Conservation (phyloP, 2,797 vertebrate genomes). For the Gadopsis bispinosus region DNA sequence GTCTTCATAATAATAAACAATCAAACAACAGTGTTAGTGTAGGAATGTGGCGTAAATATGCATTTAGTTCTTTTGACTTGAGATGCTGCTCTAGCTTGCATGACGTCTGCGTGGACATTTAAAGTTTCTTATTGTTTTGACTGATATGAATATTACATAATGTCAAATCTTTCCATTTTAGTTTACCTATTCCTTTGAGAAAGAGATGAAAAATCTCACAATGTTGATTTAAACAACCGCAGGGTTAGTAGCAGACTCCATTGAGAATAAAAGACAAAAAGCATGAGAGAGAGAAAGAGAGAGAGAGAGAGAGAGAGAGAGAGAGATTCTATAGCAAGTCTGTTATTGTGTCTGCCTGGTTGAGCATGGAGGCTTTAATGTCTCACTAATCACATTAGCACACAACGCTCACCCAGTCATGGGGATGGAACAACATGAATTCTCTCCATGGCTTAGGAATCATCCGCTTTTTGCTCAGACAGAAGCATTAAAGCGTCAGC, state of each 20-base stretch:
- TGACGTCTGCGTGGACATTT: background rate
- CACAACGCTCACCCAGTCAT: conserved; percentile 79
- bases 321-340: conserved; percentile 58
- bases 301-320: too few species aligned
- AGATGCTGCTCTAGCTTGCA: background rate
- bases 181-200: conserved; percentile 15
- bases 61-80: background rate
- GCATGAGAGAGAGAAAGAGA: conserved; percentile 45
- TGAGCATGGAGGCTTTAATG: conserved; percentile 80
- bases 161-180: conserved; percentile 10
- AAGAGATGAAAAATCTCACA: conserved; percentile 13
- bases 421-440: conserved; percentile 78
- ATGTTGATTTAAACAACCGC: conserved; percentile 19
- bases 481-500: conserved; percentile 77
- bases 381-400: conserved; percentile 85
- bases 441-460: conserved; percentile 76
- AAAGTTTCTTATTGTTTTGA: background rate
- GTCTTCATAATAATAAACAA: background rate
- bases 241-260: conserved; percentile 38
- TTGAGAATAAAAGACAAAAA: conserved; percentile 47
- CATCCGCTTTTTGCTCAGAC: conserved; percentile 71
- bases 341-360: conserved; percentile 74
- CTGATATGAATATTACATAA: background rate
- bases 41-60: background rate
- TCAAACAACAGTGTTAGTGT: conserved; percentile 1